Evolutionary conservation across 2,797 vertebrate species (phyloP).

Genomic region (Acrocephalus scirpaceus): DNA sequence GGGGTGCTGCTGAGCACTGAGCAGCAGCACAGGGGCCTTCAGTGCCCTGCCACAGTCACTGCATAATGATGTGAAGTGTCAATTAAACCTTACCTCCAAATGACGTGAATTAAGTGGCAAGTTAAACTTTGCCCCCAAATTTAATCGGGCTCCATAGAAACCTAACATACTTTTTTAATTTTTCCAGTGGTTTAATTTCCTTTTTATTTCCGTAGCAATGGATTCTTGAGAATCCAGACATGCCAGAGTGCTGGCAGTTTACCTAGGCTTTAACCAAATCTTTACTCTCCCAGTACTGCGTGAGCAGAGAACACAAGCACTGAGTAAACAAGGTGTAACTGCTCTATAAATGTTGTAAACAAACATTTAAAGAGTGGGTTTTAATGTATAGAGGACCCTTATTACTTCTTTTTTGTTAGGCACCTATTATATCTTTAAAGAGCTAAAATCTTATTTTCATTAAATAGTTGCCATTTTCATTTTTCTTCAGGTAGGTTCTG

Average conservation of each 20-base stretch:
- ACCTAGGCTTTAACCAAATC: not conserved
- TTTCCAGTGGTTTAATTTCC: conserved; percentile 58
- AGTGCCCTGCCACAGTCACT: not conserved
- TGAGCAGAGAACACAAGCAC: not conserved
- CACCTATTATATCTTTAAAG: not conserved
- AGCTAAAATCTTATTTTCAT: not conserved
- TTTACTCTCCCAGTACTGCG: not conserved
- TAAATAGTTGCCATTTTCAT: not conserved
- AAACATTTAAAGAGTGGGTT: not conserved
- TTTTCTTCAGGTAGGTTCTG: not conserved
- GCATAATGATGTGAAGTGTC: not conserved
- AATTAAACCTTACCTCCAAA: not conserved
- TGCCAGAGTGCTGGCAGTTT: conserved; percentile 31
- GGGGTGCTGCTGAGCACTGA: rapidly evolving
- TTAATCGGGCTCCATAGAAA: not conserved
- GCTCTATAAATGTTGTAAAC: not conserved
- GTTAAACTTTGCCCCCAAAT: not conserved
- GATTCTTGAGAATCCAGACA: conserved; percentile 65
- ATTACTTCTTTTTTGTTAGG: not conserved
- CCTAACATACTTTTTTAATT: not conserved
- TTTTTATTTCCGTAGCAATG: conserved; percentile 43
- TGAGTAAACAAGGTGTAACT: not conserved
- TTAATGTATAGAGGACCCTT: not conserved
- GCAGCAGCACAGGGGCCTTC: not conserved
- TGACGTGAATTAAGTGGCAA: not conserved